A percentile compares a stretch with the other conserved stretches of the same genome.
phyloP scores from a whole-genome alignment of 2,888 invertebrate species.

The Phalera bucephala region DNA sequence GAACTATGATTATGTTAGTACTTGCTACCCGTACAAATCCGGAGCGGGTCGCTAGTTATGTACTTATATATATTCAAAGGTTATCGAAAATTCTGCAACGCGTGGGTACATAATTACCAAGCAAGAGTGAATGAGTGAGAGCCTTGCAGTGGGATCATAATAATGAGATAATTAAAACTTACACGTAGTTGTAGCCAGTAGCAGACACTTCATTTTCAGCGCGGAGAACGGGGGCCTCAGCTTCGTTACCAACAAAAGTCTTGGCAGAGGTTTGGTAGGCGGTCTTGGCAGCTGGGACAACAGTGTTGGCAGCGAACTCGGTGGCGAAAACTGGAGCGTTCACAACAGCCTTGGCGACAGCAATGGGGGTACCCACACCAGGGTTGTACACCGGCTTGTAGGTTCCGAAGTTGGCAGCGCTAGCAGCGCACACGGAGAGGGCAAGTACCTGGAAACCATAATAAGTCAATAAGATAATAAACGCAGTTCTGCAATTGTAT shows the following conservation, averaged over 20 bases:
- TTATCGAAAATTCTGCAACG: too few species aligned
- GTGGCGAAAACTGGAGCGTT: constrained; percentile 3
- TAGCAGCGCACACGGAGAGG: constrained; percentile 28
- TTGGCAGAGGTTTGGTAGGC: constrained; percentile 4
- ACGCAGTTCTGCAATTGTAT: too few species aligned
- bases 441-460: constrained; percentile 22
- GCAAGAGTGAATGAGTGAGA: too few species aligned
- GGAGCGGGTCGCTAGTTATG: too few species aligned
- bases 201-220: constrained; percentile 32
- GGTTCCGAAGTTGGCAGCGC: constrained; percentile 14
- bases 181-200: constrained; percentile 44
- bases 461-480: too few species aligned
- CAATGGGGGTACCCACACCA: not conserved
- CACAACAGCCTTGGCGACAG: constrained; percentile 5
- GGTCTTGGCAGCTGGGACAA: not conserved
- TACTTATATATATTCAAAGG: too few species aligned
- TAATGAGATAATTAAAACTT: constrained; percentile 22
- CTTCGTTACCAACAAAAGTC: constrained; percentile 23
- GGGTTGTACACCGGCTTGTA: constrained; percentile 11
- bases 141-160: too few species aligned
- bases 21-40: too few species aligned
- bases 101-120: too few species aligned
- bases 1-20: too few species aligned
- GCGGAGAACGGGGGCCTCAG: constrained; percentile 32
- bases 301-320: constrained; percentile 5